Percentiles rank a stretch among this genome's conserved stretches.
These are phyloP conservation scores for Nansenia antarctica DNA, from an alignment of 2,113 vertebrate genomes.

Conservation along the genomic window DNA sequence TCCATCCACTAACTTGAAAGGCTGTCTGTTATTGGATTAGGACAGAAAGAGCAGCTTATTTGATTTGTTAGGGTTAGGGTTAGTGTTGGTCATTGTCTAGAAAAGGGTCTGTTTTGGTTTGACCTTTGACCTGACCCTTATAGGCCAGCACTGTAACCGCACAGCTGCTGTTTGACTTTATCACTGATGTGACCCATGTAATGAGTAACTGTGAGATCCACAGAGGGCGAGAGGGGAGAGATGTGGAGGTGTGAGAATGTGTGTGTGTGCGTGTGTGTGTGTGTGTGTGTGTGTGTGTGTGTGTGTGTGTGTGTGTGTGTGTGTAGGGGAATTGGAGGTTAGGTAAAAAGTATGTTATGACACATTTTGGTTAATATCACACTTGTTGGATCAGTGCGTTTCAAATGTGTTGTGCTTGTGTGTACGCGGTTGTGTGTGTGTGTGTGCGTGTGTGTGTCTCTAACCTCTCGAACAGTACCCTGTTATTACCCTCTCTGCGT, in stretches of 20 bases:
- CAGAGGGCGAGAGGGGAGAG: neutral
- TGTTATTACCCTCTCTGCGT: neutral
- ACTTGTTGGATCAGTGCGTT: no score
- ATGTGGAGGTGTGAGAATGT: conserved; percentile 41
- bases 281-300: conserved; percentile 41
- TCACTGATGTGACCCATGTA: conserved; percentile 25
- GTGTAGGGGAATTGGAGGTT: conserved; percentile 39
- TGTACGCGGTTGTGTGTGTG: neutral
- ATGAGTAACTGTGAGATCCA: conserved; percentile 26
- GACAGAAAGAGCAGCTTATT: neutral
- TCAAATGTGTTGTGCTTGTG: neutral
- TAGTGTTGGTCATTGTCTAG: neutral
- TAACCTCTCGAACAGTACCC: neutral
- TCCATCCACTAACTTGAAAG: neutral
- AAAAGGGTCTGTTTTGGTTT: neutral
- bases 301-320: conserved; percentile 28
- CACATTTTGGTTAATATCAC: no score
- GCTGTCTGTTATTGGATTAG: neutral
- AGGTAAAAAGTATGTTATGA: neutral
- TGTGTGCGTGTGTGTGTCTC: neutral
- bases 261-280: conserved; percentile 1
- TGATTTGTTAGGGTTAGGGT: conserved; percentile 27
- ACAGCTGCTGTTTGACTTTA: conserved; percentile 51
- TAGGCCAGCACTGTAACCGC: conserved; percentile 4
- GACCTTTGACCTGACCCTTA: conserved; percentile 40